phyloP scores from a whole-genome alignment of 2,888 invertebrate genomes.

The Synanthedon tipuliformis region DNA sequence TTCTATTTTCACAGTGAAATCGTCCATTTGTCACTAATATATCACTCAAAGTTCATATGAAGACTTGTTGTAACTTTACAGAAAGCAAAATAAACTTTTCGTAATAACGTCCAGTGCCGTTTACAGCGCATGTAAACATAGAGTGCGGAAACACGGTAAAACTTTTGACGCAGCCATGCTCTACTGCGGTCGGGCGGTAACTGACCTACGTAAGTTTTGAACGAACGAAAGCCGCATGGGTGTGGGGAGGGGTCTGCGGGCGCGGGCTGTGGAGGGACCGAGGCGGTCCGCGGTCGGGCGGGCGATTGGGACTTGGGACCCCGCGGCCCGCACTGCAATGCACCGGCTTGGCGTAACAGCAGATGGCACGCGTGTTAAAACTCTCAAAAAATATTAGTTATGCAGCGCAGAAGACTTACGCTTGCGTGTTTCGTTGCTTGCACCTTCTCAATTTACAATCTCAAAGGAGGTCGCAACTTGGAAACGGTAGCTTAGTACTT shows the following conservation, averaged over 20 bases:
- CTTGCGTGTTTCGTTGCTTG: constrained; percentile 57
- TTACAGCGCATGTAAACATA: constrained; percentile 63
- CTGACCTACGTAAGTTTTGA: constrained; percentile 71
- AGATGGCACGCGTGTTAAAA: constrained; percentile 69
- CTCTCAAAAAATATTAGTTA: constrained; percentile 63
- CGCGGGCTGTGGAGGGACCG: constrained; percentile 38
- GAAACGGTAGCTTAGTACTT: neutral
- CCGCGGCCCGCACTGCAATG: constrained; percentile 59
- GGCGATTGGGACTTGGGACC: constrained; percentile 34
- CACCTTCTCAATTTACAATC: constrained; percentile 53
- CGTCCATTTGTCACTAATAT: constrained; percentile 58
- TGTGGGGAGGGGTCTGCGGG: constrained; percentile 25
- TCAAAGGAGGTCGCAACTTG: constrained; percentile 53
- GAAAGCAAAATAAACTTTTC: constrained; percentile 38
- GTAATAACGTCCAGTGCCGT: constrained; percentile 44
- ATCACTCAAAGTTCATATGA: constrained; percentile 34
- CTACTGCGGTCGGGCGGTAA: constrained; percentile 70
- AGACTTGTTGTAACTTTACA: constrained; percentile 45
- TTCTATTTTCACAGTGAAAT: constrained; percentile 50
- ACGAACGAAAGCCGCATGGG: constrained; percentile 69
- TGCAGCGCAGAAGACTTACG: constrained; percentile 54
- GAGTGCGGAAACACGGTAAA: constrained; percentile 59
- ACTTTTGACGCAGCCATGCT: constrained; percentile 69
- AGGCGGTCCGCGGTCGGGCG: constrained; percentile 40
- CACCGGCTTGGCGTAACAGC: constrained; percentile 53